These are phyloP conservation scores for Cheumatopsyche charites DNA, from an alignment of 1,140 invertebrate species.

Conservation along the genomic window DNA sequence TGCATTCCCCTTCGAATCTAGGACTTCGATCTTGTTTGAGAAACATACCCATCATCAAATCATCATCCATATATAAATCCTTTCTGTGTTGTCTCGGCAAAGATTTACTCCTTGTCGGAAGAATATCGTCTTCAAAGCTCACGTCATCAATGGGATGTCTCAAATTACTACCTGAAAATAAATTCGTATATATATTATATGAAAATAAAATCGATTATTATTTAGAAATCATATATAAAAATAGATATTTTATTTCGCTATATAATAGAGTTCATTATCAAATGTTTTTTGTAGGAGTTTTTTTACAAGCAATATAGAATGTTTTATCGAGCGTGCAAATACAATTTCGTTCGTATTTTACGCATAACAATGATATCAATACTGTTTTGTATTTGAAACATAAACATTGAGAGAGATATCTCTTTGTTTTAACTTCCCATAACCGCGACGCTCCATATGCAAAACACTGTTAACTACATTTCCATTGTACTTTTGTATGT, in stretches of 20 bases:
- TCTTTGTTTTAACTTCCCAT: slow-evolving; percentile 12
- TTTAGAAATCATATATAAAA: not conserved
- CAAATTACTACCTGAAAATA: slow-evolving; percentile 28
- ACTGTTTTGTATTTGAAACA: slow-evolving; percentile 4
- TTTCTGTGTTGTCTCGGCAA: slow-evolving; percentile 43
- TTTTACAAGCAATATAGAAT: no score
- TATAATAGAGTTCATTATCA: no score
- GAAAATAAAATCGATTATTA: no score
- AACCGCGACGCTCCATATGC: not conserved
- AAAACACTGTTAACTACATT: not conserved
- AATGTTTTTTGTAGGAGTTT: no score
- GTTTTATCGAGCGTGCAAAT: not conserved
- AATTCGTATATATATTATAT: not conserved
- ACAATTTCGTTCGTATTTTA: not conserved
- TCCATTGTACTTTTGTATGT: not conserved
- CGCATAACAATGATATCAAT: not conserved
- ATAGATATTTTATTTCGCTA: not conserved
- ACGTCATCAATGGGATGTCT: slow-evolving; percentile 32
- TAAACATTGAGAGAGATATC: slow-evolving; percentile 15
- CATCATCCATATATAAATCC: slow-evolving; percentile 40
- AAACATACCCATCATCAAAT: slow-evolving; percentile 7
- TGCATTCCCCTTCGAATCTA: slow-evolving; percentile 30
- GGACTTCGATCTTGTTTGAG: slow-evolving; percentile 37
- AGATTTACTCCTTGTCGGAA: slow-evolving; percentile 42
- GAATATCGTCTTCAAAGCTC: slow-evolving; percentile 39